These are phyloP conservation scores for Decapterus maruadsi DNA, from an alignment of 2,797 vertebrate species.

Conservation along the genomic window DNA sequence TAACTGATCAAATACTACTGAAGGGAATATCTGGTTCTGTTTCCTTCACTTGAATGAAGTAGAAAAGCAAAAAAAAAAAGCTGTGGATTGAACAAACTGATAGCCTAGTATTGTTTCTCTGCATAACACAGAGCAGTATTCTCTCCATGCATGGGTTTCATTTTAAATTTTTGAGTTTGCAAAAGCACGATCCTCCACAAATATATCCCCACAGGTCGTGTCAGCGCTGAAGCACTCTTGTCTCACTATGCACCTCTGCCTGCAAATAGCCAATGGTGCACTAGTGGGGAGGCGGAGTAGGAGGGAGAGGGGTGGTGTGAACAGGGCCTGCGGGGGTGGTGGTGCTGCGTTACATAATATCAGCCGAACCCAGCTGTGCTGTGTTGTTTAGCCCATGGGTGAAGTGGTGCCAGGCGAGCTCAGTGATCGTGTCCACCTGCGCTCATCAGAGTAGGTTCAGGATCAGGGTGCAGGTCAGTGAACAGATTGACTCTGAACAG, in stretches of 20 bases:
- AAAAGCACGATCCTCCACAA: constrained; percentile 37
- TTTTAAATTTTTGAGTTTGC: constrained; percentile 21
- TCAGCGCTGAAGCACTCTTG: constrained; percentile 53
- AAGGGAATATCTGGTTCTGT: neutral
- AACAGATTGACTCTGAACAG: constrained; percentile 33
- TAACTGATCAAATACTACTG: neutral
- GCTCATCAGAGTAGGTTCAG: constrained; percentile 42
- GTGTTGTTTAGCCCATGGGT: constrained; percentile 71
- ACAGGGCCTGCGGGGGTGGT: constrained; percentile 79
- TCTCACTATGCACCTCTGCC: constrained; percentile 68
- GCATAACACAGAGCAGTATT: neutral
- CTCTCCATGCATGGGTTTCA: constrained; percentile 4
- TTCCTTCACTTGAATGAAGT: constrained; percentile 2
- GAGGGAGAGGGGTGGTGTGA: constrained; percentile 76
- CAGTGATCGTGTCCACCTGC: constrained; percentile 73
- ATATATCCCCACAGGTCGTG: constrained; percentile 55
- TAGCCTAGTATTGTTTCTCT: neutral
- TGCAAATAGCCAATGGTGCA: constrained; percentile 71
- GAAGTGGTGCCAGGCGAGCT: constrained; percentile 60
- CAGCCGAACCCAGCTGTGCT: constrained; percentile 76
- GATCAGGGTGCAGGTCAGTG: constrained; percentile 36
- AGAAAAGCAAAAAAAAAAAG: neutral
- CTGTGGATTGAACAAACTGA: neutral
- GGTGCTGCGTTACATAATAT: constrained; percentile 76
- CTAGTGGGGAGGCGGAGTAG: constrained; percentile 70